Base-by-base conservation (phyloP, 2,797 vertebrate genomes). In the Sebastes hubbsi region DNA sequence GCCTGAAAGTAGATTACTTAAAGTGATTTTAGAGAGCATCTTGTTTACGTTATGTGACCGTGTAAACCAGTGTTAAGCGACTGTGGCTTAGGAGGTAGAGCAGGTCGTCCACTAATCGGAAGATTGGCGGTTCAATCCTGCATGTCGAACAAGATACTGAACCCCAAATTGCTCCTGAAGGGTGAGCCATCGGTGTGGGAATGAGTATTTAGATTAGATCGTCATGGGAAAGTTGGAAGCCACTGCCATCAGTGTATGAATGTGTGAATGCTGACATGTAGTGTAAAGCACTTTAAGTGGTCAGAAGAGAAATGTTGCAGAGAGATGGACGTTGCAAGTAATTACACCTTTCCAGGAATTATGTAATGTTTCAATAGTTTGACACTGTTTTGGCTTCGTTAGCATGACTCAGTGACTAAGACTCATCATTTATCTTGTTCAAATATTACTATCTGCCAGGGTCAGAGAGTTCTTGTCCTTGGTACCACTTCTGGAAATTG, bases 101-200 rank as follows among this genome's bases (percentile, higher is more conserved):
- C 16, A 16, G 20, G 18, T 54, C 38, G 14, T 42, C 13, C 38
- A 14, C 38, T 42, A 42, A 42, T 14, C 38, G 38, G 36, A 38
- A 38, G 2, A 38, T 13, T 38, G 36, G 36, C 2, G 12, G 12
- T 13, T 38, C 36, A 38, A 13, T 38, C 38, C 13, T 42, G 38
- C 13, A 42, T 42, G 5, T 42, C 13, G 5, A 42, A 42, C 38
- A 42, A 42, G 0, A 42, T 16, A 16, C 38, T 42, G 38, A 42
- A 42, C 38, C 38, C 14, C 38, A 42, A 42, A 42, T 42, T 42
- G 38, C 38, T 42, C 38, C 14, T 0, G 5, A 16, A 42, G 38
- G 38, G 0, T 16, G 38, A 0, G 6, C 38, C 13, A 42, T 42
- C 14, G 1, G 13, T 42, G 38, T 16, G 13, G 1, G 38, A 42